These are phyloP conservation scores for Polymixis lichenea DNA, from an alignment of 2,888 invertebrate genomes.

Conservation along the genomic window DNA sequence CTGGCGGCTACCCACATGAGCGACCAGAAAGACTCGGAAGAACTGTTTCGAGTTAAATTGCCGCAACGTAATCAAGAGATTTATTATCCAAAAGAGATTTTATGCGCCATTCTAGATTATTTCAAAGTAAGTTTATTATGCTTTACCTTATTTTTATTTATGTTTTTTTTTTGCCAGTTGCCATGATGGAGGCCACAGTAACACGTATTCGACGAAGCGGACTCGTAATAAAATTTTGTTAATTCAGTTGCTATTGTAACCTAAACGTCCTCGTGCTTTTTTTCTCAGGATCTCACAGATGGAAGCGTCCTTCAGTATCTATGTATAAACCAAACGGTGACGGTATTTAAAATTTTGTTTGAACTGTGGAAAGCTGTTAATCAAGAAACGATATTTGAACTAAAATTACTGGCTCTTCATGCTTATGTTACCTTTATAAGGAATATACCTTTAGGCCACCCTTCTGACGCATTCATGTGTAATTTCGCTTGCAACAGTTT, in stretches of 20 bases:
- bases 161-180: not conserved
- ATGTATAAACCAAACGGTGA: constrained; percentile 84
- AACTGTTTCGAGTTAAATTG: constrained; percentile 74
- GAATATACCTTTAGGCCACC: constrained; percentile 80
- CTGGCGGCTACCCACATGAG: constrained; percentile 77
- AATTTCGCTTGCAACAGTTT: constrained; percentile 90
- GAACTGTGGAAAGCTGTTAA: constrained; percentile 87
- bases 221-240: not conserved
- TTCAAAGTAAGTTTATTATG: constrained; percentile 82
- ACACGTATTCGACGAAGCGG: not conserved
- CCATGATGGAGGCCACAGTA: not conserved
- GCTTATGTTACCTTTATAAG: constrained; percentile 90
- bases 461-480: constrained; percentile 89
- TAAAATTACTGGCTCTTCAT: constrained; percentile 89
- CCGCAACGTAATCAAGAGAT: constrained; percentile 79
- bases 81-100: constrained; percentile 81
- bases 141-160: not conserved
- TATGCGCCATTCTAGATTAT: constrained; percentile 83
- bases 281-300: constrained; percentile 79
- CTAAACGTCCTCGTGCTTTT: constrained; percentile 20
- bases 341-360: constrained; percentile 89
- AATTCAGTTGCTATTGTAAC: constrained; percentile 1
- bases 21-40: constrained; percentile 78
- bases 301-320: constrained; percentile 81
- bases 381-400: constrained; percentile 84